Evolutionary conservation across 64 coral and sea anemone genomes (phyloP), one percentile per base, ranked within the genome.

Genomic region (Montipora foliosa): DNA sequence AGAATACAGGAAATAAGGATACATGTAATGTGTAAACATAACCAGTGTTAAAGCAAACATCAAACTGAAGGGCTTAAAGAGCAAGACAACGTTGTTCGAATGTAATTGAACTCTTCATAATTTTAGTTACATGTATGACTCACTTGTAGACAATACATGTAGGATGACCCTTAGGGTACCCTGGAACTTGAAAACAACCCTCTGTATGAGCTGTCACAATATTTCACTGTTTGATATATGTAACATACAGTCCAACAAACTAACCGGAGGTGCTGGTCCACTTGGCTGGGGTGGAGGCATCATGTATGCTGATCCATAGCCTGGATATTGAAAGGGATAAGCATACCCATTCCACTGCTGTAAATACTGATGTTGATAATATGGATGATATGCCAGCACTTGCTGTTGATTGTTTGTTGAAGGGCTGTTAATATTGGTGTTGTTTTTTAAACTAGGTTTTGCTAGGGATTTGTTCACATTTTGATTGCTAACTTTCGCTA

Each of bases 401-500:
- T 86, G 82, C 46, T 72, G 82, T 24, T 86, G 82, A 59, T 57
- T 80, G 51, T 48, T 8, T 61, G 92, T 45, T 44, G 64, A 44
- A 50, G 78, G 7, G 21, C 9, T 75, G 45, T 49, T 80, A 60
- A 49, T 47, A 62, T 57, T 93, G 24, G 66, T 53, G 5, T 17
- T 87, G 29, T 50, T 93, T 1, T 87, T 93, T 22, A 22, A 13
- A 50, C 45, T 12, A 16, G 67, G 50, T 47, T 88, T 88, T 57
- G 59, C 37, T 15, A 10, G 61, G 37, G 80, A 62, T 17, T 93
- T 93, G 6, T 37, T 29, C 9, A 78, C 45, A 22, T 76, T 95
- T 22, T 83, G 60, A 84, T 71, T 24, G 49, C 75, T 62, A 8
- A 95, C 82, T 91, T 95, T 95, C 10, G 94, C 94, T 20, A 95